Base-by-base conservation (phyloP, 2,888 invertebrate genomes). In the Allophyes oxyacanthae region DNA sequence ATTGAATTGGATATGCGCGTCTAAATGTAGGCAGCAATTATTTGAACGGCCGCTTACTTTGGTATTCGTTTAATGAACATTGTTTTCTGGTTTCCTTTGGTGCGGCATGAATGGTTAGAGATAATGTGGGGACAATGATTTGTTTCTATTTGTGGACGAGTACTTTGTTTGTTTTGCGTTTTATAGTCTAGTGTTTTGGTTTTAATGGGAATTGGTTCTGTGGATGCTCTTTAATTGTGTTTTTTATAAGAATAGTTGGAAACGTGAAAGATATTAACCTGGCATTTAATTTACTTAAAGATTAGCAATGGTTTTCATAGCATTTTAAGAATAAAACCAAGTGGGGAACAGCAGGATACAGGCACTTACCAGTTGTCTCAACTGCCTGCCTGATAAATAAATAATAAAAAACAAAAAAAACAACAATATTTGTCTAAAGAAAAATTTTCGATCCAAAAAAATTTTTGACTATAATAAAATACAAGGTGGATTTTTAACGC, bases 41-140 rank as follows among this genome's bases (percentile, higher is more conserved):
- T 86, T 85, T 82, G 79, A 78, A 43, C 74, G 62, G 83, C 79
- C 53, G 76, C 85, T 87, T 83, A 79, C 86, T 91, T 87, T 86
- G 92, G 92, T 90, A 92, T 92, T 87, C 90, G 77, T 90, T 90
- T 91, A 93, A 92, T 92, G 90, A 92, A 90, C 90, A 91, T 92
- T 93, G 92, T 92, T 89, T 87, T 86, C 87, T 79, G 67, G 76
- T 85, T 86, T 85, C 78, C 74, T 72, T 74, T 73, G 54, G 72
- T 72, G 59, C 64, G 36, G 75, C 76, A 76, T 87, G 88, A 89
- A 90, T 88, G 84, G 89, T 68, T 58, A 55, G 60, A 85, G 89
- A 88, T 88, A 86, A 85, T 83, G 71, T 62, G 76, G 43, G 75
- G 72, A 67, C 86, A 83, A 84, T 84, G 87, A 88, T 87, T 88